A percentile compares a stretch with the other conserved stretches of the same genome.
Evolutionary conservation across 1,140 invertebrate species (phyloP).

Genomic region (Streblospio benedicti): DNA sequence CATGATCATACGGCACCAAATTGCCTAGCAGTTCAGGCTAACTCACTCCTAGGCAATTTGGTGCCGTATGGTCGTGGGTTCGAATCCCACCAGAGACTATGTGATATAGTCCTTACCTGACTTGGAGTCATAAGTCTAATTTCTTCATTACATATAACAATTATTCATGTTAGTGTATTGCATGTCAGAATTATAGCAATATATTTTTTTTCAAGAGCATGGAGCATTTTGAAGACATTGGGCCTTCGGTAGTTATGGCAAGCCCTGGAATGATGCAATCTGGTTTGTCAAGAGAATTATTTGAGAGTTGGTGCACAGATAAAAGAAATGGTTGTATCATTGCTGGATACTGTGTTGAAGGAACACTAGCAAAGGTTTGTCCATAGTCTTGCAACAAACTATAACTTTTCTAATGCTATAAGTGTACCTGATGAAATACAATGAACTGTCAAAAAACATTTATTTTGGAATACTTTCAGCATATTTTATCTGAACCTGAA

Average conservation of each 20-base stretch:
- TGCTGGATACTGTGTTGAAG: slow-evolving; percentile 98
- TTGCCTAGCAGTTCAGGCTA: too few species aligned
- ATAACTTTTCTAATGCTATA: not conserved
- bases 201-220: slow-evolving; percentile 63
- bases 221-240: slow-evolving; percentile 98
- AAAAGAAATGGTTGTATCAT: slow-evolving; percentile 96
- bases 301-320: slow-evolving; percentile 98
- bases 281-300: slow-evolving; percentile 90
- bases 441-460: not conserved
- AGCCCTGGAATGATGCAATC: slow-evolving; percentile 99
- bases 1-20: too few species aligned
- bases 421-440: slow-evolving; percentile 4
- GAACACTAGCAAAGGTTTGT: slow-evolving; percentile 79
- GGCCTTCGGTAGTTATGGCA: slow-evolving; percentile 97
- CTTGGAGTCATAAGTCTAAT: too few species aligned
- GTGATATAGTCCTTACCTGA: too few species aligned
- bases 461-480: slow-evolving; percentile 43
- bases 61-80: too few species aligned
- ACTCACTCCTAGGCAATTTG: too few species aligned
- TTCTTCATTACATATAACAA: not conserved
- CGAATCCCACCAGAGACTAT: too few species aligned
- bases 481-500: slow-evolving; percentile 93
- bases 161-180: too few species aligned
- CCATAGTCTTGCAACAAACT: not conserved
- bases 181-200: too few species aligned